phyloP scores from a whole-genome alignment of 1,140 invertebrate genomes.

The Tetraneura akinire region DNA sequence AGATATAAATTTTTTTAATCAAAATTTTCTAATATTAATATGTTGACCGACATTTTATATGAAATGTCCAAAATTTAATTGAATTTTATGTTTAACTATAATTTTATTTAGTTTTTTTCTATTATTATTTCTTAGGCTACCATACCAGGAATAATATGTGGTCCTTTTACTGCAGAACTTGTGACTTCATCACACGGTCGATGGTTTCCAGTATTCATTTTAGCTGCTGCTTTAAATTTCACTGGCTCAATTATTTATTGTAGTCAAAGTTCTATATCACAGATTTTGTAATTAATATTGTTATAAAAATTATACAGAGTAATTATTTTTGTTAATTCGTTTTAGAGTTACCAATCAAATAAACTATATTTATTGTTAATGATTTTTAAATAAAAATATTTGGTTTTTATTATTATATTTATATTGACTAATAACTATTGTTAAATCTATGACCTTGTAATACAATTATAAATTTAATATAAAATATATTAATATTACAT shows the following conservation, averaged over 20 bases:
- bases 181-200: conserved; percentile 72
- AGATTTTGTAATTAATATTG: conserved; percentile 62
- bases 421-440: too few relatives aligned
- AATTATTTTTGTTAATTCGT: conserved; percentile 47
- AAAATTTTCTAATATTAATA: too few relatives aligned
- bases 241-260: conserved; percentile 77
- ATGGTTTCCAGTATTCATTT: conserved; percentile 77
- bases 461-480: too few relatives aligned
- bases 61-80: too few relatives aligned
- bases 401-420: neutral
- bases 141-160: conserved; percentile 76
- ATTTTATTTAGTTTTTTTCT: neutral
- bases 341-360: conserved; percentile 46
- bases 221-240: conserved; percentile 75
- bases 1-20: too few relatives aligned
- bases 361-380: conserved; percentile 42
- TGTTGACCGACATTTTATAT: too few relatives aligned
- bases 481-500: too few relatives aligned
- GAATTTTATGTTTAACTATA: neutral
- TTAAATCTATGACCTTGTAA: too few relatives aligned
- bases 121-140: conserved; percentile 64
- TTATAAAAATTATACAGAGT: conserved; percentile 39
- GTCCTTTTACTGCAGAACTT: conserved; percentile 76
- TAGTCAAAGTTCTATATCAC: conserved; percentile 73
- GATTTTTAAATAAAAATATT: conserved; percentile 7